These are phyloP conservation scores for Caiman crocodilus DNA, from an alignment of 2,797 vertebrate genomes.

Conservation along the genomic window DNA sequence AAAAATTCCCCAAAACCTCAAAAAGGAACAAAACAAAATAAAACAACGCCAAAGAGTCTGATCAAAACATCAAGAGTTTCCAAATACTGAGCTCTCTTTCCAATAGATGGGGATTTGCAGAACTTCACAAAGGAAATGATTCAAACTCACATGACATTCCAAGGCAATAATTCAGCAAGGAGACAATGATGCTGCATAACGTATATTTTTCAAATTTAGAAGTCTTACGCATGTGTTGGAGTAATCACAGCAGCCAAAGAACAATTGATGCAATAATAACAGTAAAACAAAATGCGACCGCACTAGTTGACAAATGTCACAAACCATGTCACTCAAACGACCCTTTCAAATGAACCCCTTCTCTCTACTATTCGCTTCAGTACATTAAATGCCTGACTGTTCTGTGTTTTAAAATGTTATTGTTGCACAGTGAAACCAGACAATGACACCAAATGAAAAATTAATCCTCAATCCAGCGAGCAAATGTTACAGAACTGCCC, in stretches of 20 bases:
- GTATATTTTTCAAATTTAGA: slow-evolving; percentile 12
- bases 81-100: slow-evolving; percentile 44
- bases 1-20: background rate
- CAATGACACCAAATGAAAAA: background rate
- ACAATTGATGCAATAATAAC: background rate
- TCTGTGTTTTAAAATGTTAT: background rate
- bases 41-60: background rate
- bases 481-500: background rate
- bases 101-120: slow-evolving; percentile 23
- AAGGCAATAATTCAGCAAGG: slow-evolving; percentile 45
- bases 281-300: background rate
- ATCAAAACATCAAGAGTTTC: slow-evolving; percentile 40
- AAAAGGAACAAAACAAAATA: background rate
- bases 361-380: background rate
- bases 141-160: slow-evolving; percentile 53
- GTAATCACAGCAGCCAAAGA: background rate
- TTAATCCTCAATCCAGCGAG: background rate
- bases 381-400: background rate
- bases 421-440: background rate
- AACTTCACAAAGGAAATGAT: slow-evolving; percentile 69
- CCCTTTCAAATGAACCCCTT: background rate
- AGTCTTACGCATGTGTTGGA: background rate
- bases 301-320: background rate
- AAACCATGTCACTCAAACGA: background rate
- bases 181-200: background rate